These are phyloP conservation scores for Eupithecia abbreviata DNA, from an alignment of 2,888 invertebrate species.

Conservation along the genomic window DNA sequence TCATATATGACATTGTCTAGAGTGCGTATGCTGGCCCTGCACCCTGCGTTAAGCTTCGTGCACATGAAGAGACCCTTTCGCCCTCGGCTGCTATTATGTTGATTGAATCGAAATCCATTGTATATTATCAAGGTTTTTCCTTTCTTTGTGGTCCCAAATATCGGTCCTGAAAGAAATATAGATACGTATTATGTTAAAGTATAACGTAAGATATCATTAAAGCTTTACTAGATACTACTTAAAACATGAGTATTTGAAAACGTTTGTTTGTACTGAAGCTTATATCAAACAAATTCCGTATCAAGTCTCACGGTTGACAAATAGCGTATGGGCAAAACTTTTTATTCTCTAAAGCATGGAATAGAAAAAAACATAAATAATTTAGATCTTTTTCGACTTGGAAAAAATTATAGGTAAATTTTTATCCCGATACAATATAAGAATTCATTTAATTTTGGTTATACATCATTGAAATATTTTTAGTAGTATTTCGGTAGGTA, in stretches of 20 bases:
- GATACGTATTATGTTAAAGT: neutral
- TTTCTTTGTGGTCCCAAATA: constrained; percentile 14
- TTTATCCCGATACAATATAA: neutral
- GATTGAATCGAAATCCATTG: constrained; percentile 20
- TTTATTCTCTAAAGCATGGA: no score
- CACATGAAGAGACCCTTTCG: constrained; percentile 19
- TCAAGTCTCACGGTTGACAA: neutral
- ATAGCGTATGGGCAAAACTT: no score
- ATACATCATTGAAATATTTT: neutral
- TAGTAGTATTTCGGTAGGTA: neutral
- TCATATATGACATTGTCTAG: constrained; percentile 14
- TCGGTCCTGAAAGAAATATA: constrained; percentile 19
- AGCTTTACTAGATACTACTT: neutral
- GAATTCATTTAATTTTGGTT: neutral
- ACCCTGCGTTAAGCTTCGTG: neutral
- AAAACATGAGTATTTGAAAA: neutral
- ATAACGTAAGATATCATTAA: neutral
- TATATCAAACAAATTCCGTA: neutral
- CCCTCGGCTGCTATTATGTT: constrained; percentile 28
- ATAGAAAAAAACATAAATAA: neutral
- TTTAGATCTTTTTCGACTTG: neutral
- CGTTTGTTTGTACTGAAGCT: neutral
- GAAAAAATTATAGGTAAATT: no score
- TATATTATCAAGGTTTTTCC: constrained; percentile 23
- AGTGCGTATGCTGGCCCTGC: constrained; percentile 25